Percentiles rank a stretch among this genome's conserved stretches.
These are phyloP conservation scores for Cranoglanis bouderius DNA, from an alignment of 2,113 vertebrate species.

Conservation along the genomic window DNA sequence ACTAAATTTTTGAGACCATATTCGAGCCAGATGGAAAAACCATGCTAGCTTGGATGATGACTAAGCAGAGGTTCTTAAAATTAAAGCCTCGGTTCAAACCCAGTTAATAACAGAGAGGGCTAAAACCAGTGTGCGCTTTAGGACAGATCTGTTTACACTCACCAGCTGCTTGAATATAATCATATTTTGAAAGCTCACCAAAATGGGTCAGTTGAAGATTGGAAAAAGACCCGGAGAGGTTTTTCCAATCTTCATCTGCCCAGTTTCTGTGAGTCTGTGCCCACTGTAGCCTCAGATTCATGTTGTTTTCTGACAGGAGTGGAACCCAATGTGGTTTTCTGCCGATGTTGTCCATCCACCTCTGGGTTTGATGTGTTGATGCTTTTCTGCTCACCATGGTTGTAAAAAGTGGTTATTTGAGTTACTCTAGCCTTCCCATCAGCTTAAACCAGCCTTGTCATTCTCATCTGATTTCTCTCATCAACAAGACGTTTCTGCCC, in stretches of 20 bases:
- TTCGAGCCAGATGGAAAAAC: neutral
- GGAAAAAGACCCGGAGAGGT: neutral
- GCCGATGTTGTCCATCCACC: no score
- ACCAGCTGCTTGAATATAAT: neutral
- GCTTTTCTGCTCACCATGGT: neutral
- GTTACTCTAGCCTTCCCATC: neutral
- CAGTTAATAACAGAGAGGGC: neutral
- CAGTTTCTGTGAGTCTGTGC: neutral
- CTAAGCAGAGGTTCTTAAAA: neutral
- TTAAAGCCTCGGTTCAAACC: neutral
- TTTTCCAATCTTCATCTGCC: neutral
- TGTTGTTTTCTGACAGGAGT: neutral
- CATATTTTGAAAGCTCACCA: neutral
- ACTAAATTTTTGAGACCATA: neutral
- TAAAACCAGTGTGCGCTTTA: neutral
- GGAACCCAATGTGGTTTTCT: no score
- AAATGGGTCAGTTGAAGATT: neutral
- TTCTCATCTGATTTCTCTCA: neutral
- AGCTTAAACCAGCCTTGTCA: neutral
- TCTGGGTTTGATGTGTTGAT: neutral
- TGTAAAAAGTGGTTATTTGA: no score
- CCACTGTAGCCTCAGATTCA: neutral
- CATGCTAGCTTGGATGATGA: conserved; percentile 1
- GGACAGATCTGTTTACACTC: neutral
- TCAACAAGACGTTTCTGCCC: neutral